Base-by-base conservation (phyloP, 2,113 vertebrate species). In the Silurus asotus region DNA sequence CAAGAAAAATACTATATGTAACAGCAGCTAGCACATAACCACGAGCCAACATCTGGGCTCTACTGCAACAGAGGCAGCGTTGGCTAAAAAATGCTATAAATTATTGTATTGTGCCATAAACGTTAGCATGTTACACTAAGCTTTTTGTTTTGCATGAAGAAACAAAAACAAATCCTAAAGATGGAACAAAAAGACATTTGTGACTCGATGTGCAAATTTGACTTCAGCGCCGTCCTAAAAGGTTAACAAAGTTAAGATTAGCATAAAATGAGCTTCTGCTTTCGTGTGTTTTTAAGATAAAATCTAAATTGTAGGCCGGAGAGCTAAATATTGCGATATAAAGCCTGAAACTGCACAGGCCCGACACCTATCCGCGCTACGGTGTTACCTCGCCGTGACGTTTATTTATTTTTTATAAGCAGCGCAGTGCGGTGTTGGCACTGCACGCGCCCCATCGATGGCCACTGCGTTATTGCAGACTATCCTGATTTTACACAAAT, bases 401-500 rank as follows among this genome's bases (percentile, higher is more conserved):
- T 97, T 96, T 95, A 96, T 37, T 37, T 37, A 2, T 37, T 37
- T 37, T 37, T 37, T 96, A 95, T 96, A 95, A 95, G 96, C 96
- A 95, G 94, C 25, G 97, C 96, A 97, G 97, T 96, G 96, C 95
- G 97, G 96, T 96, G 96, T 98, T 96, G 96, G 97, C 97, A 97
- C 97, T 98, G 97, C 97, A 98, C 95, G 95, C 97, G 96, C 97
- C 97, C 96, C 92, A 83, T 91, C 23, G 93, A 93, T 95, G 94
- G 93, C 94, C 96, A 96, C 96, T 96, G 93, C 80, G 91, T 98
- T 99, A 98, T 98, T 98, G 97, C 97, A 97, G 97, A 98, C 97
- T 97, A 96, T 99, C 97, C 97, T 97, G 94, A 95, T 95, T 94
- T 95, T 97, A 97, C 98, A 98, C 97, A 96, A 99, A 99, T 99